Base-by-base conservation (phyloP, 2,888 invertebrate genomes). In the Drosophila kokeensis region DNA sequence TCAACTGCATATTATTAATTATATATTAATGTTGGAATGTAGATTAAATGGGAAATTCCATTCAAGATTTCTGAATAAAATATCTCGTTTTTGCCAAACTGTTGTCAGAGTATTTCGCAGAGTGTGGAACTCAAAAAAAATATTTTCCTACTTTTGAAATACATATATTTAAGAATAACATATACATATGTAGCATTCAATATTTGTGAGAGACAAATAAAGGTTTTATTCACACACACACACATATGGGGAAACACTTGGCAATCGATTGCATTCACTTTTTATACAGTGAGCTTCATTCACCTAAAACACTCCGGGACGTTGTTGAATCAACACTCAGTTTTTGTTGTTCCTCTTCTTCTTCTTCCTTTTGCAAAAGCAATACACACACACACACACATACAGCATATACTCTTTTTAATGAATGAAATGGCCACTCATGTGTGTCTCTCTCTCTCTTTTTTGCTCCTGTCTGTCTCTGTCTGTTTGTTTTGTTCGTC, bases 391-490 rank as follows among this genome's bases (percentile, higher is more conserved):
- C 21, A 32, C 4, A 65, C 29, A 24, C 6, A 69, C 48, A 62
- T 50, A 59, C 34, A 34, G 36, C 52, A 60, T 36, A 62, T 62
- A 62, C 57, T 57, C 36, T 55, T 55, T 69, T 66, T 79, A 78
- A 71, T 78, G 64, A 79, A 79, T 63, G 53, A 75, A 72, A 59
- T 60, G 65, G 42, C 58, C 73, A 69, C 53, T 65, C 61, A 7
- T 21, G 55, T 18, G 2, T 21, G 30, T 54, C 60, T 40, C 13
- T 7, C 24, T 24, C 15, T 1, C 18, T 53, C n/a, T 11, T 10
- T 45, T 29, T 34, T 29, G n/a, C 32, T 10, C 15, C 10, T 32
- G 32, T 32, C 15, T 34, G 8, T 42, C 4, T 27, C 7, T 29
- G 21, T 48, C 11, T 60, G 52, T 67, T 42, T 66, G 57, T 49